A percentile compares a stretch with the other conserved stretches of the same genome.
These are phyloP conservation scores for Columba livia DNA, from an alignment of 2,113 vertebrate genomes.

Conservation along the genomic window DNA sequence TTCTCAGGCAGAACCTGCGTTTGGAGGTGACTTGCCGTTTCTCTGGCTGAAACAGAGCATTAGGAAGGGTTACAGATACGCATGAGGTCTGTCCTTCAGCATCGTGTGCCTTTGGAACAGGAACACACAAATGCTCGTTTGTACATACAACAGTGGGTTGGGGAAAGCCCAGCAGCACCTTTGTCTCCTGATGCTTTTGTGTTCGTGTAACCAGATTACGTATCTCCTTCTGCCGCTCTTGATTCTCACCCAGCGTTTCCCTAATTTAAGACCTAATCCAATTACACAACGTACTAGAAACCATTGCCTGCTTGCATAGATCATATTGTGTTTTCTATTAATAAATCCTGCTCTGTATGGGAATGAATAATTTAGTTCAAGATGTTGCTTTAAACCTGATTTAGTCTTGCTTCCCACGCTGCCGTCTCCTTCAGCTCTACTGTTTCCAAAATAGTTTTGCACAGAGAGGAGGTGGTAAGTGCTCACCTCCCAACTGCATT, in stretches of 20 bases:
- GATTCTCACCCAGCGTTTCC: slow-evolving; percentile 7
- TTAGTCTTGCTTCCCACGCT: not conserved
- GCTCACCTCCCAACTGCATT: not conserved
- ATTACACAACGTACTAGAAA: slow-evolving; percentile 2
- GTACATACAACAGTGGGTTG: not conserved
- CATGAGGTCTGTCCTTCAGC: not conserved
- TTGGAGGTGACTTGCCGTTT: not conserved
- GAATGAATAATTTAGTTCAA: slow-evolving; percentile 53
- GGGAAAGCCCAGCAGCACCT: not conserved
- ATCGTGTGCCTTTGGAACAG: not conserved
- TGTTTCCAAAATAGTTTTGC: slow-evolving; percentile 11
- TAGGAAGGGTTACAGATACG: not conserved
- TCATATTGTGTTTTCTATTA: slow-evolving; percentile 27
- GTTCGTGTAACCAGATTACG: not conserved
- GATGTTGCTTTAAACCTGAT: slow-evolving; percentile 21
- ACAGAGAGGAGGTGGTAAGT: not conserved
- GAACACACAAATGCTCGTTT: not conserved
- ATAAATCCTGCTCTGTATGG: slow-evolving; percentile 17
- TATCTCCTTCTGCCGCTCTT: not conserved
- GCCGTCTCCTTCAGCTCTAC: not conserved
- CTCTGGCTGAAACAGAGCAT: not conserved
- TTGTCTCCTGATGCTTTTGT: not conserved
- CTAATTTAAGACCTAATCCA: slow-evolving; percentile 31
- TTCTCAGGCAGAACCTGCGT: not conserved
- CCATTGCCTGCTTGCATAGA: not conserved